A percentile compares a stretch with the other conserved stretches of the same genome.
phyloP scores from a whole-genome alignment of 2,113 vertebrate species.

The Carassius gibelio region DNA sequence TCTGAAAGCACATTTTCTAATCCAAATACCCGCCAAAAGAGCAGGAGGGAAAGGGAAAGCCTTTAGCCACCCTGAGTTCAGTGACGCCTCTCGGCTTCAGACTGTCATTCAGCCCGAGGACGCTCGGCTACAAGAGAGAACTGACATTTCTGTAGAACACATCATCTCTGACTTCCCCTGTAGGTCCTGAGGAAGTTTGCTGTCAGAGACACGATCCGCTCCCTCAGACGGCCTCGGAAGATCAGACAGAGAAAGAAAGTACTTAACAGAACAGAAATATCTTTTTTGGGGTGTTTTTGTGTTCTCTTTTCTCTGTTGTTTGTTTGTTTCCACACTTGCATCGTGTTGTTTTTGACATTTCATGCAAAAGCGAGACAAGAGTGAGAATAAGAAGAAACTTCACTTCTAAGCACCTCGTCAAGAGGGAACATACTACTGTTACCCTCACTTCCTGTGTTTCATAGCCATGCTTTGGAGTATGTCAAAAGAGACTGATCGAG shows the following conservation, averaged over 20 bases:
- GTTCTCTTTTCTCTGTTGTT: constrained; percentile 47
- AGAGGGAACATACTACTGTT: constrained; percentile 45
- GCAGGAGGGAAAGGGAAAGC: constrained; percentile 37
- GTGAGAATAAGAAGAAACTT: constrained; percentile 64
- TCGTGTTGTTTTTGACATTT: constrained; percentile 64
- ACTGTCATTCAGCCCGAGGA: constrained; percentile 62
- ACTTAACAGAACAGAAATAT: constrained; percentile 57
- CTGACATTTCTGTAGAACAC: constrained; percentile 62
- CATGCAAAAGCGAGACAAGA: constrained; percentile 60
- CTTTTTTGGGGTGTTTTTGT: constrained; percentile 32
- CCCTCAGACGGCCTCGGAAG: constrained; percentile 60
- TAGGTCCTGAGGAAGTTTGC: constrained; percentile 49
- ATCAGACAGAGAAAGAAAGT: constrained; percentile 58
- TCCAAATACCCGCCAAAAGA: constrained; percentile 22
- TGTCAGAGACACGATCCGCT: constrained; percentile 48
- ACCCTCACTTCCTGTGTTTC: constrained; percentile 63
- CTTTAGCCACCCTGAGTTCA: constrained; percentile 33
- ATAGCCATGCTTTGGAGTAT: constrained; percentile 63
- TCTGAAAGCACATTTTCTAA: constrained; percentile 36
- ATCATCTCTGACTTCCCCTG: constrained; percentile 50
- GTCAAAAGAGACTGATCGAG: constrained; percentile 57
- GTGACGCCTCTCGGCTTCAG: constrained; percentile 33
- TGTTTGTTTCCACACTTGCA: constrained; percentile 62
- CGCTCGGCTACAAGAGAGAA: constrained; percentile 52
- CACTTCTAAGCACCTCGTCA: constrained; percentile 61